A percentile compares a stretch with the other conserved stretches of the same genome.
phyloP scores from a whole-genome alignment of 2,888 invertebrate species.

The Erynnis tages region DNA sequence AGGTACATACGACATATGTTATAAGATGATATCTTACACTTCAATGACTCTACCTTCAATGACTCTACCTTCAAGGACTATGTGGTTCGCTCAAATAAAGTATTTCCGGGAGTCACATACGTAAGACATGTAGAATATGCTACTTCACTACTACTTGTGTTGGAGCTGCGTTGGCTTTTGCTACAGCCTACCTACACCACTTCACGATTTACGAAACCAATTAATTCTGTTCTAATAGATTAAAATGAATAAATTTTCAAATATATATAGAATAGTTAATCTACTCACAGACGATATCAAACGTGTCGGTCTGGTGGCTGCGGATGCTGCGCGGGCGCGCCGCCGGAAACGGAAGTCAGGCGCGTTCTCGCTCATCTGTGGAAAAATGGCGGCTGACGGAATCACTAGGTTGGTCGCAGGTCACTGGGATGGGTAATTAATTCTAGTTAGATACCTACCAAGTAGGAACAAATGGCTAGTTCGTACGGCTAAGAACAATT shows the following conservation, averaged over 20 bases:
- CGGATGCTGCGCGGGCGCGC: conserved; percentile 79
- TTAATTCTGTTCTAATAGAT: neutral
- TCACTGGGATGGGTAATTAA: conserved; percentile 20
- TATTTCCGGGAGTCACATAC: no score
- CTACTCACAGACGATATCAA: conserved; percentile 40
- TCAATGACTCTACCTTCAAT: no score
- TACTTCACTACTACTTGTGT: no score
- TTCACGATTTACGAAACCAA: no score
- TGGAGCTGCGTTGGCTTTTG: no score
- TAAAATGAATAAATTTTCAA: no score
- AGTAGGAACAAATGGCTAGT: neutral
- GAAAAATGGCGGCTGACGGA: conserved; percentile 62
- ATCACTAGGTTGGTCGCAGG: conserved; percentile 59
- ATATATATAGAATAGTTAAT: conserved; percentile 9
- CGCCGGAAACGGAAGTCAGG: conserved; percentile 79
- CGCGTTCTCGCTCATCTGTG: conserved; percentile 77
- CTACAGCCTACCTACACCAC: no score
- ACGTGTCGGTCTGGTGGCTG: conserved; percentile 62
- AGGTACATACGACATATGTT: no score
- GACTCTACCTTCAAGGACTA: no score
- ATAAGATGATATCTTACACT: no score
- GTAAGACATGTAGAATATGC: no score
- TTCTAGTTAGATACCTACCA: conserved; percentile 1
- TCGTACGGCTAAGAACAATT: neutral
- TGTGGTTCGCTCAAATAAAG: no score